Evolutionary conservation across 2,797 vertebrate species (phyloP).

Genomic region (Pseudochaenichthys georgianus): DNA sequence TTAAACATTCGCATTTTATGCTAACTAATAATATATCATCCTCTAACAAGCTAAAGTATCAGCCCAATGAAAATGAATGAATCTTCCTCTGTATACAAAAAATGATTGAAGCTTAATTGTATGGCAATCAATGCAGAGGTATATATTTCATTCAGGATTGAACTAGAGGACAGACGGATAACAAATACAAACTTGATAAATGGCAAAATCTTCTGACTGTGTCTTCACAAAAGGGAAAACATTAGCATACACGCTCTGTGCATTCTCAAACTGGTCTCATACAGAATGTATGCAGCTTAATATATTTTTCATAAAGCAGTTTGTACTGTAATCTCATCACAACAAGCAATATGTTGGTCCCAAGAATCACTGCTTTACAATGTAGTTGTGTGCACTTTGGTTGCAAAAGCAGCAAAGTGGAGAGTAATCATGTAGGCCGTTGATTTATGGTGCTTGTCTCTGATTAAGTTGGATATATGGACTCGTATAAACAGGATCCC

Average conservation of each 20-base stretch:
- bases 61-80: not conserved
- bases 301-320: constrained; percentile 69
- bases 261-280: constrained; percentile 57
- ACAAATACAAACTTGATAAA: constrained; percentile 22
- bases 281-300: constrained; percentile 68
- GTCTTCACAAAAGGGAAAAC: constrained; percentile 51
- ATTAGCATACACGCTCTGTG: constrained; percentile 30
- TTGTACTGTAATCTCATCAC: constrained; percentile 61
- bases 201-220: constrained; percentile 4
- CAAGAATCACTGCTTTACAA: constrained; percentile 22
- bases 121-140: not conserved
- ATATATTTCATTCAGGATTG: not conserved
- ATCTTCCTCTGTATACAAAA: not conserved
- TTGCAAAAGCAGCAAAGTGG: constrained; percentile 38
- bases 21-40: not conserved
- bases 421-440: constrained; percentile 36
- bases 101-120: not conserved
- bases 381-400: constrained; percentile 38
- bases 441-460: constrained; percentile 58
- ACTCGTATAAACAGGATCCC: constrained; percentile 41
- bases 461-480: constrained; percentile 59
- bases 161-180: not conserved
- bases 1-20: not conserved
- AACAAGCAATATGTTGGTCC: constrained; percentile 39
- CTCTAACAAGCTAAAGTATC: not conserved